Percentiles rank a stretch among this genome's conserved stretches.
Conservation (phyloP, 1,140 invertebrate species). For the Drosophila trapezifrons region DNA sequence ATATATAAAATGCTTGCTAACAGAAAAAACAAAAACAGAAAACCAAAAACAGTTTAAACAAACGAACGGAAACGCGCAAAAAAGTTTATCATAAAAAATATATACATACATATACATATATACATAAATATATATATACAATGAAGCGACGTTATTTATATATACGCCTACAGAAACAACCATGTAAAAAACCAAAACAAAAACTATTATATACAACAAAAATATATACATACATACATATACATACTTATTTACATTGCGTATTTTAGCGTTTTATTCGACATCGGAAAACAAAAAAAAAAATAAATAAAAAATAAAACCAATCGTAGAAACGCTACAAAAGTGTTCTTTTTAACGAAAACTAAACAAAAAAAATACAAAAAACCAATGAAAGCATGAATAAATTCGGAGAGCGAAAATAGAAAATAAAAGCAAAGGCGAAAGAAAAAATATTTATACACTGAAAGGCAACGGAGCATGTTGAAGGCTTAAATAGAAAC, state of each 20-base stretch:
- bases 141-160: constrained; percentile 69
- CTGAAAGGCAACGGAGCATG: constrained; percentile 41
- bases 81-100: constrained; percentile 53
- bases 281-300: constrained; percentile 43
- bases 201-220: constrained; percentile 69
- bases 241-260: constrained; percentile 71
- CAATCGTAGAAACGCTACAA: constrained; percentile 52
- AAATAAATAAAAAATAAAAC: constrained; percentile 37
- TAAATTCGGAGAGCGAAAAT: constrained; percentile 28
- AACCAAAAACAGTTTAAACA: constrained; percentile 7
- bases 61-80: constrained; percentile 52
- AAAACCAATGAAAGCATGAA: constrained; percentile 27
- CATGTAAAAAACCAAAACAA: constrained; percentile 46
- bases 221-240: constrained; percentile 50
- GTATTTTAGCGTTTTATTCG: constrained; percentile 75
- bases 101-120: constrained; percentile 46
- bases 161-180: constrained; percentile 56
- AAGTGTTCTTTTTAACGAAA: constrained; percentile 71
- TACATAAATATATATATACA: constrained; percentile 54
- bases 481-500: constrained; percentile 53
- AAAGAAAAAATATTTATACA: constrained; percentile 69
- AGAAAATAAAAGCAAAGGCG: constrained; percentile 26
- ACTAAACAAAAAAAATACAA: constrained; percentile 21
- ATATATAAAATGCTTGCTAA: constrained; percentile 57
- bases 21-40: no score